Evolutionary conservation across 2,888 invertebrate genomes (phyloP), one percentile per base, ranked within the genome.

Genomic region (Deroplatys truncata): DNA sequence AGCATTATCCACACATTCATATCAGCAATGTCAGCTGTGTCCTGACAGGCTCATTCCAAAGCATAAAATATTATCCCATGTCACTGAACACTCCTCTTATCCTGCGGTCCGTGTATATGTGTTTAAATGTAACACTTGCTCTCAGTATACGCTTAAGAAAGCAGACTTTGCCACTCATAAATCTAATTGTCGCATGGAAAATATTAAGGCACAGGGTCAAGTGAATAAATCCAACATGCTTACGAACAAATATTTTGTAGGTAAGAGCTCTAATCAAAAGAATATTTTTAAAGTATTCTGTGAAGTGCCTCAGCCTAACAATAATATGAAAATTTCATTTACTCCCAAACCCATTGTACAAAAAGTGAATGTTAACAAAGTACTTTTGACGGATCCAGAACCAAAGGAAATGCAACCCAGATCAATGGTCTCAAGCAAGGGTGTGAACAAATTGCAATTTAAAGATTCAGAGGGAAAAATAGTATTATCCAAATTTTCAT

Each of bases 11-110:
- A 82, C 87, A 31, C 82, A 86, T 86, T 28, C 88, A 13, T 90
- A 88, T 82, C 88, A 88, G 29, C 90, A 88, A 83, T 90, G 90
- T 49, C 85, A 88, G 43, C 29, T 90, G 28, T 90, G 90, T 35
- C 88, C 88, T 84, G 49, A 88, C 28, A 20, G 83, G 25, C 31
- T 90, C 56, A 90, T 88, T 29, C 90, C 90, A 16, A 90, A 90
- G 35, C 29, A 85, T 25, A 88, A 84, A 8, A 29, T 88, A n/a
- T 49, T 90, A 5, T 28, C 35, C 20, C 90, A 90, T 72, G 43
- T 90, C 28, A 86, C 20, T 85, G 86, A 88, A 28, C 90, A 90
- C 56, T 35, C 82, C 28, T n/a, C 82, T 20, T 82, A 90, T 8
- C 13, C 15, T 4, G n/a, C 83, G 5, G 72, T 49, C 8, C 28